Conservation (phyloP, 2,888 invertebrate species). For the Tromatobia lineatoria region DNA sequence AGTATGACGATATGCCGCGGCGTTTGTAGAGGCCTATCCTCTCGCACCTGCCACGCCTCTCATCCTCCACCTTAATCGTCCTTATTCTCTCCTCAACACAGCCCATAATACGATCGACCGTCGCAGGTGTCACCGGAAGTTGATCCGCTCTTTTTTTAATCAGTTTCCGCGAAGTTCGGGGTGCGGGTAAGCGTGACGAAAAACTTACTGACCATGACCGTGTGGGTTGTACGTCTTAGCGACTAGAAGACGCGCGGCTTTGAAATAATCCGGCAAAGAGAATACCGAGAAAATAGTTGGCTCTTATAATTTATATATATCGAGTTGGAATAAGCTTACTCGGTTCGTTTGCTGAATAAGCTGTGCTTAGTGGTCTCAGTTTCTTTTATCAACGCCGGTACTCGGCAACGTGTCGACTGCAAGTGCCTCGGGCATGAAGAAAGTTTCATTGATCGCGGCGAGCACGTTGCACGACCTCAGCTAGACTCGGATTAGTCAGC, state of each 20-base stretch:
- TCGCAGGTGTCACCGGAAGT: conserved; percentile 78
- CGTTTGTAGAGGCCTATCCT: conserved; percentile 38
- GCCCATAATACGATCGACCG: conserved; percentile 32
- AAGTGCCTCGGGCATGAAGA: background rate
- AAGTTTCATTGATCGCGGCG: conserved; percentile 50
- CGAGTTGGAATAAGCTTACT: no score
- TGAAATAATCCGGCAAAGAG: background rate
- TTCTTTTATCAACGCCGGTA: background rate
- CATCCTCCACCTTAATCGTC: conserved; percentile 31
- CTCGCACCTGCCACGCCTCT: conserved; percentile 71
- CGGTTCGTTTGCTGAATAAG: background rate
- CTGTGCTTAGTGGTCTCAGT: background rate
- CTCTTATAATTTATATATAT: background rate
- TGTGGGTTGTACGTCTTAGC: conserved; percentile 50
- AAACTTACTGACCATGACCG: conserved; percentile 80
- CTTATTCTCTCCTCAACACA: conserved; percentile 33
- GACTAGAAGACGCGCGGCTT: conserved; percentile 35
- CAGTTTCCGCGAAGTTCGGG: conserved; percentile 75
- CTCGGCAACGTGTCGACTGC: background rate
- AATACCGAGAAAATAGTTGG: background rate
- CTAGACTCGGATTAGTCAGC: conserved; percentile 23
- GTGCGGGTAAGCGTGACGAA: conserved; percentile 78
- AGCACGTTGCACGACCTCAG: conserved; percentile 25
- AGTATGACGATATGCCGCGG: conserved; percentile 19
- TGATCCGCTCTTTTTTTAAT: conserved; percentile 74